Conservation (phyloP, 2,888 invertebrate genomes). For the Mesodorylaimus sp. region DNA sequence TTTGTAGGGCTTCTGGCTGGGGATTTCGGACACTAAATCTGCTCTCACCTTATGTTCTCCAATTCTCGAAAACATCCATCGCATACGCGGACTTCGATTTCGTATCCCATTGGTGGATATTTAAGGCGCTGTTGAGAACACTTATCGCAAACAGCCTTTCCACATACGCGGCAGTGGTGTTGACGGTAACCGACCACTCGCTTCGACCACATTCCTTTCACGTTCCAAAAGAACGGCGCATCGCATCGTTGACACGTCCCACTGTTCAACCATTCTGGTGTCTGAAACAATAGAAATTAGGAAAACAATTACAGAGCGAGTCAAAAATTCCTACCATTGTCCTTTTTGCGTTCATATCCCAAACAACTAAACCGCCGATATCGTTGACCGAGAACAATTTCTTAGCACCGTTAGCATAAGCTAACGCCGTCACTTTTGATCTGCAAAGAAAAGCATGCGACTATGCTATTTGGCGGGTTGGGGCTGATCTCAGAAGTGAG, state of each 20-base stretch:
- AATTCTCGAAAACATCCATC: conserved; percentile 47
- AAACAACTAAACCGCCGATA: conserved; percentile 72
- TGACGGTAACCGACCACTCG: conserved; percentile 62
- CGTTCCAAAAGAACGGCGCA: conserved; percentile 95
- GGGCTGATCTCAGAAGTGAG: too few species aligned
- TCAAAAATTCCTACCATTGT: conserved; percentile 43
- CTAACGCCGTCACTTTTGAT: conserved; percentile 70
- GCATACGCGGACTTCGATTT: conserved; percentile 88
- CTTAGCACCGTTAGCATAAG: conserved; percentile 59
- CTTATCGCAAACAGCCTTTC: conserved; percentile 77
- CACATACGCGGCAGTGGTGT: conserved; percentile 51
- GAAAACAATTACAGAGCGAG: conserved; percentile 6
- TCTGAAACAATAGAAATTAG: conserved; percentile 35
- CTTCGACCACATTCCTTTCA: conserved; percentile 80
- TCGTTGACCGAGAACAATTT: conserved; percentile 72
- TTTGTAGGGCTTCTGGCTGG: too few species aligned
- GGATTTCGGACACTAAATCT: too few species aligned
- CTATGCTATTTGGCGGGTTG: too few species aligned
- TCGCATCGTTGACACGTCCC: conserved; percentile 84
- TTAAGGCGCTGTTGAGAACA: conserved; percentile 72
- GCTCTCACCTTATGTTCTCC: background rate
- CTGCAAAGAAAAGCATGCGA: background rate
- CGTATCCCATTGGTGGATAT: conserved; percentile 90
- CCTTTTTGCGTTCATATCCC: conserved; percentile 75
- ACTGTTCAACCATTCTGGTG: conserved; percentile 83